Evolutionary conservation across 2,113 vertebrate species (phyloP), one percentile per base, ranked within the genome.

Genomic region (Paramisgurnus dabryanus): DNA sequence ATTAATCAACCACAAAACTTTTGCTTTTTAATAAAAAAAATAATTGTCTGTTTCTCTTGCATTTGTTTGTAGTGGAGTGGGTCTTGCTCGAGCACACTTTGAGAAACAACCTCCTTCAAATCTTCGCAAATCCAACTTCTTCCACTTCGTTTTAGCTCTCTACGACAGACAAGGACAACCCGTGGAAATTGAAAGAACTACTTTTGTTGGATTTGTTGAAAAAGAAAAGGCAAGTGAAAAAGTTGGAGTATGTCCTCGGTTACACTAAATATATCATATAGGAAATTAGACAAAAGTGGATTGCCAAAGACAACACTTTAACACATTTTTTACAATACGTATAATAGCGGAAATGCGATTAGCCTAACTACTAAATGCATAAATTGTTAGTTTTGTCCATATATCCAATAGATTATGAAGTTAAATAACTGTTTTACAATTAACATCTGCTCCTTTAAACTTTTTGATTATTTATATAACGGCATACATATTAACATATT

Each of bases 61-160:
- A 60, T 90, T 88, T 94, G 92, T 91, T 93, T 90, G 89, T 94
- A 98, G 97, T 88, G 97, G 97, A 89, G 96, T 99, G 91, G 97
- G 96, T 89, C 95, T 99, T 91, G 96, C 97, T 92, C 95, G 97
- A 91, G 97, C 97, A 85, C 97, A 99, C 94, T 99, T 99, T 90
- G 97, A 99, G 95, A 99, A 99, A 92, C 97, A 99, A 90, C 97
- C 97, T 82, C 97, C 97, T 72, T 97, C 97, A 90, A 99, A 98
- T 91, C 95, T 98, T 87, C 92, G 97, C 80, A 99, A 99, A 91
- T 99, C 97, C 94, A 99, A 99, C 95, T 99, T 99, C 94, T 98
- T 99, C 94, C 97, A 98, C 95, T 98, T 99, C 91, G 97, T 98
- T 84, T 90, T 99, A 92, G 97, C 97, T 80, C 91, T 98, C 74